phyloP scores from a whole-genome alignment of 2,113 vertebrate species.

The Platichthys flesus region DNA sequence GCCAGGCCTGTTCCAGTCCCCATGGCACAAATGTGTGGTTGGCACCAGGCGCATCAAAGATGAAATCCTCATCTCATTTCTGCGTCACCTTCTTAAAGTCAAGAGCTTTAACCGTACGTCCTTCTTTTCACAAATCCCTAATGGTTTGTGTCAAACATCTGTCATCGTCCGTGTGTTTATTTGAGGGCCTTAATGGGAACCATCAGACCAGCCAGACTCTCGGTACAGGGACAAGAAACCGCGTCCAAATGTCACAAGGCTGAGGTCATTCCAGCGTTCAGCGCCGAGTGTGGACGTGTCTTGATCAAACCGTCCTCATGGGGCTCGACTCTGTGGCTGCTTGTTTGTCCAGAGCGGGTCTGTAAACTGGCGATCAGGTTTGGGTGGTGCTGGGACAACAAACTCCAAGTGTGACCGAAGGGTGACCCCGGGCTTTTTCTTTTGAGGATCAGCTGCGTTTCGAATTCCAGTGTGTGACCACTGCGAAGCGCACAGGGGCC shows the following conservation, averaged over 20 bases:
- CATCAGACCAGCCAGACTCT: slow-evolving; percentile 53
- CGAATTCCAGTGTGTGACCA: slow-evolving; percentile 36
- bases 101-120: slow-evolving; percentile 41
- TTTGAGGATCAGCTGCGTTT: slow-evolving; percentile 56
- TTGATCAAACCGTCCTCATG: slow-evolving; percentile 33
- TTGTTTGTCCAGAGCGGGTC: slow-evolving; percentile 59
- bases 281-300: slow-evolving; percentile 28
- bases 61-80: slow-evolving; percentile 15
- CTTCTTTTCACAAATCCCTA: slow-evolving; percentile 34
- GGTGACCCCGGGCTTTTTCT: slow-evolving; percentile 63
- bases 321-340: slow-evolving; percentile 29
- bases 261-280: slow-evolving; percentile 24
- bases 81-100: slow-evolving; percentile 35
- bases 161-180: slow-evolving; percentile 72
- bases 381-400: slow-evolving; percentile 72
- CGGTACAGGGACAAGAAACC: not conserved
- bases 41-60: slow-evolving; percentile 33
- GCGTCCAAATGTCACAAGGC: not conserved
- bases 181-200: slow-evolving; percentile 59
- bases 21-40: not conserved
- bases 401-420: slow-evolving; percentile 65
- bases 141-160: slow-evolving; percentile 70
- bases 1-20: not conserved
- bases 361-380: slow-evolving; percentile 67
- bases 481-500: slow-evolving; percentile 14